Evolutionary conservation across 2,797 vertebrate genomes (phyloP).

Genomic region (Pampus argenteus): DNA sequence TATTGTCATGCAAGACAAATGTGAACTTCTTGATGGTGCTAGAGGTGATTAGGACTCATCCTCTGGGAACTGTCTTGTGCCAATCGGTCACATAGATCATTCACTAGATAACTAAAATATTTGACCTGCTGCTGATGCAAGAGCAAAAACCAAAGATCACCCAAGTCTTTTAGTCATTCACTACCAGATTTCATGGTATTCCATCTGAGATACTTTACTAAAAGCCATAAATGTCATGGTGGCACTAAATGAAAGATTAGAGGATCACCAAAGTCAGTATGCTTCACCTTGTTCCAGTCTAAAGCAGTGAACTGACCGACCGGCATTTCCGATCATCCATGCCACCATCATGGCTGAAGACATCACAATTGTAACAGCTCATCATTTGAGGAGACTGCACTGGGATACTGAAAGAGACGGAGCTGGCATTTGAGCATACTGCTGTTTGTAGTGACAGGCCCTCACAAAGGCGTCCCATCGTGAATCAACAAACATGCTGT

Average conservation of each 20-base stretch:
- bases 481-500: slow-evolving; percentile 80
- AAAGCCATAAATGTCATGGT: no score
- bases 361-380: slow-evolving; percentile 14
- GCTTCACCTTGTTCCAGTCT: neutral
- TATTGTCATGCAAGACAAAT: neutral
- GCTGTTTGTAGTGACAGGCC: slow-evolving; percentile 63
- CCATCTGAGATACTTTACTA: no score
- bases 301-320: neutral
- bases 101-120: no score
- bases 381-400: slow-evolving; percentile 34
- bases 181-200: no score
- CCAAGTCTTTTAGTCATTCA: neutral
- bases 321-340: neutral
- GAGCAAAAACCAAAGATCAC: no score
- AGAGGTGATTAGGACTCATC: neutral
- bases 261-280: neutral
- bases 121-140: no score
- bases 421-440: slow-evolving; percentile 68
- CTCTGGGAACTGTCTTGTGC: neutral
- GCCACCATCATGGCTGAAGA: slow-evolving; percentile 24
- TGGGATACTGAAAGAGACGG: slow-evolving; percentile 47
- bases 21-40: no score
- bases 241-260: no score
- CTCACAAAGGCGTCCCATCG: slow-evolving; percentile 71
- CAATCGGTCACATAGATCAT: neutral